A percentile compares a stretch with the other conserved stretches of the same genome.
Conservation (phyloP, 1,140 invertebrate genomes). For the Mactra quadrangularis region DNA sequence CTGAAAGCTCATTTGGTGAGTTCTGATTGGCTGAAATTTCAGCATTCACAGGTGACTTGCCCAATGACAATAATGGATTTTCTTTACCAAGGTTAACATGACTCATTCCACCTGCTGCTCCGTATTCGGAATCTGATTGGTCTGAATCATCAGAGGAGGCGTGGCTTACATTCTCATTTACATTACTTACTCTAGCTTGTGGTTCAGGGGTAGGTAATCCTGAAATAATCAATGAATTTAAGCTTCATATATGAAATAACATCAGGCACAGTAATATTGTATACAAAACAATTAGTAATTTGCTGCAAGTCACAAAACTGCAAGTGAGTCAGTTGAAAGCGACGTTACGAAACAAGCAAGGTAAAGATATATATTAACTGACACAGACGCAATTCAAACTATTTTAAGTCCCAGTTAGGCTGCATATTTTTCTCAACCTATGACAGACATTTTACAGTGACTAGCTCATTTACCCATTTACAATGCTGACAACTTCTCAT, state of each 20-base stretch:
- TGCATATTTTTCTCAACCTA: no score
- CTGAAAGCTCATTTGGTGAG: constrained; percentile 11
- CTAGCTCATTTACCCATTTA: no score
- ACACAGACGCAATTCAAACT: neutral
- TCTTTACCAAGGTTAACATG: constrained; percentile 40
- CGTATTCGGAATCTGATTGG: constrained; percentile 33
- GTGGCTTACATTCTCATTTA: constrained; percentile 13
- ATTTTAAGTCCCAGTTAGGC: neutral
- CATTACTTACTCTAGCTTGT: constrained; percentile 7
- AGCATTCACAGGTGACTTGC: constrained; percentile 4
- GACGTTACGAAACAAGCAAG: neutral
- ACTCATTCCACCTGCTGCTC: constrained; percentile 42
- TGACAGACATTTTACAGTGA: no score
- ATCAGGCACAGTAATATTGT: neutral
- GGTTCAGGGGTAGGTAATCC: constrained; percentile 24
- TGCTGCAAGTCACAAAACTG: neutral
- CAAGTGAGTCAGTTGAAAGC: neutral
- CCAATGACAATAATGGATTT: constrained; percentile 44
- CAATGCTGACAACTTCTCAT: no score
- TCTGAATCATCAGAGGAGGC: constrained; percentile 43
- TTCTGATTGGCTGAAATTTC: constrained; percentile 25
- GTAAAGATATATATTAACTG: neutral
- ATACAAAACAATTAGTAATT: neutral
- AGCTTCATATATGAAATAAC: neutral
- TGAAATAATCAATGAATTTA: neutral